Conservation (phyloP, 2,797 vertebrate genomes). For the Simalia tracyae region DNA sequence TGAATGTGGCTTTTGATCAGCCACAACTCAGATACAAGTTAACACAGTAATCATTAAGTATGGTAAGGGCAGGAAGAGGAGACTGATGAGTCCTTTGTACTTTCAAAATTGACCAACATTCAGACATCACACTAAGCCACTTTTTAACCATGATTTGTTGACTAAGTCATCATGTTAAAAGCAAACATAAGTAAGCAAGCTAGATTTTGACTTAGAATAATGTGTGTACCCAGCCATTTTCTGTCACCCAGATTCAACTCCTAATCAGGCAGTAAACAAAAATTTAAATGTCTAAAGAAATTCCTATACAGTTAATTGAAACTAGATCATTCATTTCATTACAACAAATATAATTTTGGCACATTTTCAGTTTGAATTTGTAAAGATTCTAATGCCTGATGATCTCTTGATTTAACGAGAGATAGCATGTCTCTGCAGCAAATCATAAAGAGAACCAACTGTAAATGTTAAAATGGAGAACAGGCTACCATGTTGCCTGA, state of each 20-base stretch:
- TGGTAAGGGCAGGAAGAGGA: too few relatives aligned
- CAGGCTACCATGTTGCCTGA: background rate
- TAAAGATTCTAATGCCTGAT: background rate
- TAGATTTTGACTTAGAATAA: background rate
- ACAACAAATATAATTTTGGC: background rate
- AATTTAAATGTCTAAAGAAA: background rate
- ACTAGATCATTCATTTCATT: background rate
- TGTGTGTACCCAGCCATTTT: background rate
- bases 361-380: background rate
- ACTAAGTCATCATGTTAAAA: too few relatives aligned
- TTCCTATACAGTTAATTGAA: background rate
- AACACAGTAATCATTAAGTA: too few relatives aligned
- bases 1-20: background rate
- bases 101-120: background rate
- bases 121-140: too few relatives aligned
- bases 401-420: background rate
- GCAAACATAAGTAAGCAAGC: too few relatives aligned
- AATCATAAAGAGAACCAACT: background rate
- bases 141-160: too few relatives aligned
- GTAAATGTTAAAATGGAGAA: background rate
- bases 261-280: background rate
- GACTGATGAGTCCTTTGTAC: too few relatives aligned
- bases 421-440: background rate
- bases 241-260: background rate
- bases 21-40: too few relatives aligned